A percentile compares a stretch with the other conserved stretches of the same genome.
These are phyloP conservation scores for Opisthograptis luteolata DNA, from an alignment of 2,888 invertebrate genomes.

Conservation along the genomic window DNA sequence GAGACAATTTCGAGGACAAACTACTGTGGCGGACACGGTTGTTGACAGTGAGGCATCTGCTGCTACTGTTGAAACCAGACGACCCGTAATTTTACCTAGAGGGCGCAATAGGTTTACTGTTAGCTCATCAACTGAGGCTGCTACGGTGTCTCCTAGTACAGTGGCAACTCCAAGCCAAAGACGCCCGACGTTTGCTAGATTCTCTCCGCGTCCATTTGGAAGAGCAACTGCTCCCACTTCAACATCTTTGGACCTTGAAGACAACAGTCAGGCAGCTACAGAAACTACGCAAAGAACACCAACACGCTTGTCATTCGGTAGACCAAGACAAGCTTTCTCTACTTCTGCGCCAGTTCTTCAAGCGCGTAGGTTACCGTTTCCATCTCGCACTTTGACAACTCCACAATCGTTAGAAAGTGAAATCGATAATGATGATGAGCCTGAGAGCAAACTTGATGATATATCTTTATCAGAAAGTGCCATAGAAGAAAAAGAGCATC, in stretches of 20 bases:
- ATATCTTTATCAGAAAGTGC: conserved; percentile 78
- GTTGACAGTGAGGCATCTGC: conserved; percentile 74
- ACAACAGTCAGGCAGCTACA: conserved; percentile 45
- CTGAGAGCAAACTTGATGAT: conserved; percentile 67
- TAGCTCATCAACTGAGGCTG: conserved; percentile 56
- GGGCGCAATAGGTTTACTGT: conserved; percentile 66
- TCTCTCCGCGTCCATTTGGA: conserved; percentile 74
- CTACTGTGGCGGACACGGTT: conserved; percentile 53
- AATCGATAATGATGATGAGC: conserved; percentile 55
- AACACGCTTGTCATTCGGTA: conserved; percentile 60
- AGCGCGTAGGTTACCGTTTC: conserved; percentile 64
- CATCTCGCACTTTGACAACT: conserved; percentile 58
- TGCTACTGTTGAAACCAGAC: conserved; percentile 67
- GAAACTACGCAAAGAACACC: conserved; percentile 55
- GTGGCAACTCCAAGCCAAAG: conserved; percentile 51
- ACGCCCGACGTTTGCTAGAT: conserved; percentile 68
- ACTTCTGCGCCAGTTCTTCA: conserved; percentile 44
- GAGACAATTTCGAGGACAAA: conserved; percentile 51
- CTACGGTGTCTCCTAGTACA: conserved; percentile 43
- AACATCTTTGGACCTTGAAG: conserved; percentile 38
- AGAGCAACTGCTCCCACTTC: conserved; percentile 45
- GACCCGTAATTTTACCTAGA: conserved; percentile 62
- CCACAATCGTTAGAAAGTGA: conserved; percentile 47
- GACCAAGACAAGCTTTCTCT: conserved; percentile 50
- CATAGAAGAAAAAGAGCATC: conserved; percentile 78